These are phyloP conservation scores for Pogonophryne albipinna DNA, from an alignment of 2,797 vertebrate genomes.

Conservation along the genomic window DNA sequence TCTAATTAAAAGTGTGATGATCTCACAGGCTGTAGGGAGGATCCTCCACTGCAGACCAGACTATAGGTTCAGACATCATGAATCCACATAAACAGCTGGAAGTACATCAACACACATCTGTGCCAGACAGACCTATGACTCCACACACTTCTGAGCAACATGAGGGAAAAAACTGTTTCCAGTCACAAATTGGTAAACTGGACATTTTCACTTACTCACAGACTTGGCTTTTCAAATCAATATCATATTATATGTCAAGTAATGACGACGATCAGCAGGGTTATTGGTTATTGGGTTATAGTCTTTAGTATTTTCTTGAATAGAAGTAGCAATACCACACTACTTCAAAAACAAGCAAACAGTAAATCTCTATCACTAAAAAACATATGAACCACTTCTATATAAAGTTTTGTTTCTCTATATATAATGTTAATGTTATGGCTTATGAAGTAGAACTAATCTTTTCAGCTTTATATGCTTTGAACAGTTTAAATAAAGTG, in stretches of 20 bases:
- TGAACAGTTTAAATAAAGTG: neutral
- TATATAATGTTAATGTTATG: neutral
- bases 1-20: slow-evolving; percentile 76
- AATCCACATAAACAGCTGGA: slow-evolving; percentile 74
- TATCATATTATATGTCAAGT: neutral
- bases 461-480: neutral
- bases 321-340: neutral
- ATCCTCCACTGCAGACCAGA: slow-evolving; percentile 41
- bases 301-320: neutral
- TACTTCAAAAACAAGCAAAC: neutral
- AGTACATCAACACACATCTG: slow-evolving; percentile 72
- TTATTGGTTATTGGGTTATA: neutral
- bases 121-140: slow-evolving; percentile 71
- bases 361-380: neutral
- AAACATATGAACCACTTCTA: too few species aligned
- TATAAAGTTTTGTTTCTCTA: too few species aligned
- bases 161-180: slow-evolving; percentile 13
- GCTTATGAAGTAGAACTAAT: neutral
- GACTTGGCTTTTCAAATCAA: slow-evolving; percentile 37
- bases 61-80: slow-evolving; percentile 64
- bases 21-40: slow-evolving; percentile 74
- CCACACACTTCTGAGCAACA: slow-evolving; percentile 53
- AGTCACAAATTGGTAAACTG: slow-evolving; percentile 22
- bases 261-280: neutral
- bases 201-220: slow-evolving; percentile 5